Percentiles rank a stretch among this genome's conserved stretches.
Conservation (phyloP, 2,888 invertebrate genomes). For the Agrochola lychnidis region DNA sequence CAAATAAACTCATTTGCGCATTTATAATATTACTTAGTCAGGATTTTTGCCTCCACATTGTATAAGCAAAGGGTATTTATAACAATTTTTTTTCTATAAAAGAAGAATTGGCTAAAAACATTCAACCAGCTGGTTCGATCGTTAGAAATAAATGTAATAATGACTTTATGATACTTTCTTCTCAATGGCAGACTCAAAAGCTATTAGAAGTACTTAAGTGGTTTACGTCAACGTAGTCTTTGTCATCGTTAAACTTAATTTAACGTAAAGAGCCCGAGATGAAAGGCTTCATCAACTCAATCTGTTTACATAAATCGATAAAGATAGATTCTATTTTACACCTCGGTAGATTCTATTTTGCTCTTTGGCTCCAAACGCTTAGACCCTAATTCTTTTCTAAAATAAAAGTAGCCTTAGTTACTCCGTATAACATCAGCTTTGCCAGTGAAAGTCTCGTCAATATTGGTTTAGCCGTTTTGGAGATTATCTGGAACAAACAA, state of each 20-base stretch:
- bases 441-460: too few species aligned
- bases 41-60: too few species aligned
- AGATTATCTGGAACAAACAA: too few species aligned
- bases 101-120: not conserved
- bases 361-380: too few species aligned
- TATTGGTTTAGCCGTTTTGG: too few species aligned
- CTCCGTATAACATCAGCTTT: too few species aligned
- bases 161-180: slow-evolving; percentile 24
- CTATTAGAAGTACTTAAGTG: slow-evolving; percentile 30
- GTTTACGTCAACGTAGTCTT: slow-evolving; percentile 26
- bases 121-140: not conserved
- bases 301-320: slow-evolving; percentile 19
- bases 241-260: slow-evolving; percentile 41
- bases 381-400: too few species aligned
- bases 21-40: too few species aligned
- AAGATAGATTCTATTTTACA: not conserved
- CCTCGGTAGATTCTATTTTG: not conserved
- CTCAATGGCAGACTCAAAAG: slow-evolving; percentile 9
- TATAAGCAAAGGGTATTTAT: not conserved
- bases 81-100: not conserved
- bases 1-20: too few species aligned
- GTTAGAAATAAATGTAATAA: slow-evolving; percentile 15
- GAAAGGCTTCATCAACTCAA: slow-evolving; percentile 18
- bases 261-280: slow-evolving; percentile 14
- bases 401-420: too few species aligned